Conservation (phyloP, 2,888 invertebrate genomes). For the Epiblema foenella region DNA sequence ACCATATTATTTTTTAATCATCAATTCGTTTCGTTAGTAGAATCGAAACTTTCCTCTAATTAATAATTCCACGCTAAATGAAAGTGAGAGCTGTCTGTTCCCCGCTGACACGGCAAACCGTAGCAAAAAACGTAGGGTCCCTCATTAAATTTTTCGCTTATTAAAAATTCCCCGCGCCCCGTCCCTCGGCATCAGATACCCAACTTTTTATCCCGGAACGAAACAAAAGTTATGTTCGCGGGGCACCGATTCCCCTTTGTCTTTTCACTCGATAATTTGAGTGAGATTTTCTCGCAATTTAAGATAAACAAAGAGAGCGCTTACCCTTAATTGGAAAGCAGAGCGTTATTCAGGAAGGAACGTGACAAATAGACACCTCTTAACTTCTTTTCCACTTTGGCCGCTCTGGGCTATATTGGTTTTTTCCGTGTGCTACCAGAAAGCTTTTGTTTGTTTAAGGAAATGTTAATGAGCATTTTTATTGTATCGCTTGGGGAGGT, state of each 20-base stretch:
- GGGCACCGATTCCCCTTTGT: conserved; percentile 77
- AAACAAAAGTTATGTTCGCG: conserved; percentile 80
- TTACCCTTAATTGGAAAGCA: conserved; percentile 85
- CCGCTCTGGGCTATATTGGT: conserved; percentile 79
- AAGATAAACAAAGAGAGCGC: conserved; percentile 85
- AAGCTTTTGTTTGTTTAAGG: conserved; percentile 79
- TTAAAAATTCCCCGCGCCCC: conserved; percentile 83
- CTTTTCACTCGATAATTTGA: conserved; percentile 84
- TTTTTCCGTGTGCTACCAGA: conserved; percentile 74
- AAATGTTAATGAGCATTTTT: conserved; percentile 73
- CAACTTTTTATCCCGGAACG: conserved; percentile 79
- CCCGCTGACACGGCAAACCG: conserved; percentile 71
- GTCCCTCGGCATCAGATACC: conserved; percentile 74
- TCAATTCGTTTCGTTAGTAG: background rate
- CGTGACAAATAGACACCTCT: conserved; percentile 86
- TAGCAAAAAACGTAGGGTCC: conserved; percentile 70
- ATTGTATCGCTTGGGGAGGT: conserved; percentile 51
- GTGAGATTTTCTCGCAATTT: conserved; percentile 85
- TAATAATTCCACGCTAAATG: conserved; percentile 57
- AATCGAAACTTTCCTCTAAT: conserved; percentile 49
- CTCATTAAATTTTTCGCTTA: conserved; percentile 85
- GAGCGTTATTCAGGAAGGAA: conserved; percentile 83
- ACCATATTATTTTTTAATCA: conserved; percentile 26
- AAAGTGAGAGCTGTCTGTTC: conserved; percentile 60
- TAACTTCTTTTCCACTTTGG: conserved; percentile 84